Conservation (phyloP, 1,140 invertebrate genomes). For the Achroia grisella region DNA sequence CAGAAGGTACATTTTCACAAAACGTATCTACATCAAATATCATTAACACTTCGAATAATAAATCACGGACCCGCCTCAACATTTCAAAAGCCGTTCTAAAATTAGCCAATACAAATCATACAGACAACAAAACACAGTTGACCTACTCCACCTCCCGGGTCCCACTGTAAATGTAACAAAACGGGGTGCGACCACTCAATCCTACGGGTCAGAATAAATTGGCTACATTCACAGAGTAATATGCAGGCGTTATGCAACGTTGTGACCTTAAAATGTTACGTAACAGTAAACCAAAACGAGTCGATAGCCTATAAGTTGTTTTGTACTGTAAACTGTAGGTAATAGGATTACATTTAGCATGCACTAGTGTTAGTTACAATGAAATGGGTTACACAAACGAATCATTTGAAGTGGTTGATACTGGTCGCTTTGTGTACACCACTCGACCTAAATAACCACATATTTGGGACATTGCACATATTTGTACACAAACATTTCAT, state of each 20-base stretch:
- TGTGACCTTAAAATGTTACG: constrained; percentile 24
- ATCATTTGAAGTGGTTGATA: constrained; percentile 6
- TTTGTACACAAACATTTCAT: too few species aligned
- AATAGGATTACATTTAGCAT: background rate
- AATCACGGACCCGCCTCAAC: constrained; percentile 5
- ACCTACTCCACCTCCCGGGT: constrained; percentile 1
- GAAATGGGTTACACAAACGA: constrained; percentile 17
- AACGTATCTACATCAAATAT: background rate
- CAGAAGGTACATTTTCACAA: background rate
- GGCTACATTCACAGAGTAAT: constrained; percentile 5
- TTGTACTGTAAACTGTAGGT: background rate
- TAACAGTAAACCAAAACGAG: constrained; percentile 13
- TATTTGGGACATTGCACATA: too few species aligned
- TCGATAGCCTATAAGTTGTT: background rate
- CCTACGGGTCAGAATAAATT: constrained; percentile 9
- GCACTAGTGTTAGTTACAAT: background rate
- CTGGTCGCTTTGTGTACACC: background rate
- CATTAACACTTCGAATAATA: too few species aligned
- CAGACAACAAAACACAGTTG: constrained; percentile 3
- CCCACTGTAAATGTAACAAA: background rate
- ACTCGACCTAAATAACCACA: too few species aligned
- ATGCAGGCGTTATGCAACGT: constrained; percentile 16
- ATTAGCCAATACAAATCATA: constrained; percentile 30
- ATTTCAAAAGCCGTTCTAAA: constrained; percentile 27
- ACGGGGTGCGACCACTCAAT: constrained; percentile 1